These are phyloP conservation scores for Xanthorhoe spadicearia DNA, from an alignment of 2,888 invertebrate species.

Conservation along the genomic window DNA sequence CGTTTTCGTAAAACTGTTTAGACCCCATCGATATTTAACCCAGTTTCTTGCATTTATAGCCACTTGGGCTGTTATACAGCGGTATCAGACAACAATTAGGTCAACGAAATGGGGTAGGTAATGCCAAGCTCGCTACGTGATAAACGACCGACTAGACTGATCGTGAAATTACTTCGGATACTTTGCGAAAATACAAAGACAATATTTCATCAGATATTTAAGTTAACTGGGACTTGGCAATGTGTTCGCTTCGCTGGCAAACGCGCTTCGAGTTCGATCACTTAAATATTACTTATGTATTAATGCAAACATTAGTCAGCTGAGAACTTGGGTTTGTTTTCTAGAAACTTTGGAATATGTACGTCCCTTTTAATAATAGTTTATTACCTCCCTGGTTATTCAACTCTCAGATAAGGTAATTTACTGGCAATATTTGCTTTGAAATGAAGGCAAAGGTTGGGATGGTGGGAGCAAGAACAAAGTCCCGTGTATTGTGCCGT, in stretches of 20 bases:
- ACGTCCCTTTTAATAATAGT: not conserved
- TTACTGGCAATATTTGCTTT: too few species aligned
- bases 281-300: conserved; percentile 39
- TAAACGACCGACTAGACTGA: conserved; percentile 58
- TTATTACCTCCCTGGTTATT: too few species aligned
- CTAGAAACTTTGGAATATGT: conserved; percentile 12
- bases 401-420: too few species aligned
- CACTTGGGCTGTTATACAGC: conserved; percentile 70
- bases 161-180: conserved; percentile 53
- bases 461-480: not conserved
- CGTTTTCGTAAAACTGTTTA: conserved; percentile 62
- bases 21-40: conserved; percentile 80
- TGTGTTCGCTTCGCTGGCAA: conserved; percentile 43
- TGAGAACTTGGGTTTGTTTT: conserved; percentile 26
- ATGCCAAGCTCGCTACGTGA: conserved; percentile 62
- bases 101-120: conserved; percentile 74
- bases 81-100: conserved; percentile 79
- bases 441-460: too few species aligned
- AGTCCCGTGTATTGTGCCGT: not conserved
- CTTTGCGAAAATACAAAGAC: conserved; percentile 41
- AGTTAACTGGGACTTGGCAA: conserved; percentile 47
- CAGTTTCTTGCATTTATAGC: conserved; percentile 79
- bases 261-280: conserved; percentile 38
- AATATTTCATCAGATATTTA: conserved; percentile 41
- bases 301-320: conserved; percentile 30